These are phyloP conservation scores for Microcebus murinus DNA, from an alignment of 2,113 vertebrate species.

Conservation along the genomic window DNA sequence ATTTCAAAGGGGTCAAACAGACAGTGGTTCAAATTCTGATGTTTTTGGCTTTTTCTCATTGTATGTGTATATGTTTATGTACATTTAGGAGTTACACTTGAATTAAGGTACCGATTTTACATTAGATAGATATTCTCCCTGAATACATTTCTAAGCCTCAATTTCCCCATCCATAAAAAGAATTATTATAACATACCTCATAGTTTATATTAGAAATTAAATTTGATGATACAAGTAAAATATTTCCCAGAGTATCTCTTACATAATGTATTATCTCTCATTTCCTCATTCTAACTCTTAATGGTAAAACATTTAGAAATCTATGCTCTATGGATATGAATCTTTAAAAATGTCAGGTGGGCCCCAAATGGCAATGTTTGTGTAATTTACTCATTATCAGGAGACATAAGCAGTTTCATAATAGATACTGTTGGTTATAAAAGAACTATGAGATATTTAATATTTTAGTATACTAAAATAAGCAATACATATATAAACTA, in stretches of 20 bases:
- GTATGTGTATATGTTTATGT: not conserved
- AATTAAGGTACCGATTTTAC: not conserved
- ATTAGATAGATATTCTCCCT: not conserved
- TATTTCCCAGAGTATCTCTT: not conserved
- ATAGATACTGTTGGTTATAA: not conserved
- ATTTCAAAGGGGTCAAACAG: not conserved
- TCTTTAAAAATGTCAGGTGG: not conserved
- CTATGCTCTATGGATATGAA: not conserved
- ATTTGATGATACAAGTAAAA: not conserved
- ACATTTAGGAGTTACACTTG: not conserved
- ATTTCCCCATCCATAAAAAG: not conserved
- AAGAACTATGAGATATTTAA: conserved; percentile 9
- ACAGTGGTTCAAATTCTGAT: not conserved
- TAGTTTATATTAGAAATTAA: not conserved
- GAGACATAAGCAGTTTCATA: not conserved
- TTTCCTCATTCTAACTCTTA: not conserved
- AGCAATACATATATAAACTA: not conserved
- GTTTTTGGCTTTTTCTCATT: not conserved
- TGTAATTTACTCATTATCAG: not conserved
- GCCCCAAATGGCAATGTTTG: not conserved
- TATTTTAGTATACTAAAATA: not conserved
- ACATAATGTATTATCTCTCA: not conserved
- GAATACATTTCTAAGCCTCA: not conserved
- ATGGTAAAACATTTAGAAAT: conserved; percentile 15
- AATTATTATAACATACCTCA: not conserved